These are phyloP conservation scores for Yponomeuta sedellus DNA, from an alignment of 2,888 invertebrate species.

Conservation along the genomic window DNA sequence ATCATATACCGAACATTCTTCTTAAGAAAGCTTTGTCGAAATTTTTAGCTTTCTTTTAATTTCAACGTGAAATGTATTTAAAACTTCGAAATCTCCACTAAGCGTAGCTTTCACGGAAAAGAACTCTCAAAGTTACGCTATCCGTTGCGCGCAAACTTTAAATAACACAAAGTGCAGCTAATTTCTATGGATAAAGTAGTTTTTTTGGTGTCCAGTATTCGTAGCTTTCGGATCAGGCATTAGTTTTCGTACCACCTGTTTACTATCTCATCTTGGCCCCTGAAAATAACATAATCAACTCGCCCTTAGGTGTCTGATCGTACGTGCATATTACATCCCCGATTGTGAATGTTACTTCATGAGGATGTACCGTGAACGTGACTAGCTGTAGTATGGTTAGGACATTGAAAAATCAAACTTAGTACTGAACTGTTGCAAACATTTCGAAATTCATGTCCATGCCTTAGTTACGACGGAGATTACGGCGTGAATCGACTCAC, in stretches of 20 bases:
- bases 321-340: neutral
- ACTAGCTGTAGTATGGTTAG: neutral
- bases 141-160: too few species aligned
- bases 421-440: constrained; percentile 1
- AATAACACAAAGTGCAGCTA: too few species aligned
- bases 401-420: neutral
- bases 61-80: too few species aligned
- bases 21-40: too few species aligned
- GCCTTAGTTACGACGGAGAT: constrained; percentile 52
- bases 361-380: neutral
- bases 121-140: too few species aligned
- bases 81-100: too few species aligned
- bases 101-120: too few species aligned
- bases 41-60: too few species aligned
- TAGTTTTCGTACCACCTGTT: neutral
- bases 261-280: neutral
- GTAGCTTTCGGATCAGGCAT: too few species aligned
- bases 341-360: neutral
- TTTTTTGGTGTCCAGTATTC: too few species aligned
- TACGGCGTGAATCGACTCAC: constrained; percentile 7
- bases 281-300: constrained; percentile 2
- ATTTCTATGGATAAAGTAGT: too few species aligned
- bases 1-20: too few species aligned
- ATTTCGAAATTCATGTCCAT: constrained; percentile 36
- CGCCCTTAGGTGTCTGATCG: neutral